Conservation (phyloP, 2,797 vertebrate species). For the Eleutherodactylus coqui region DNA sequence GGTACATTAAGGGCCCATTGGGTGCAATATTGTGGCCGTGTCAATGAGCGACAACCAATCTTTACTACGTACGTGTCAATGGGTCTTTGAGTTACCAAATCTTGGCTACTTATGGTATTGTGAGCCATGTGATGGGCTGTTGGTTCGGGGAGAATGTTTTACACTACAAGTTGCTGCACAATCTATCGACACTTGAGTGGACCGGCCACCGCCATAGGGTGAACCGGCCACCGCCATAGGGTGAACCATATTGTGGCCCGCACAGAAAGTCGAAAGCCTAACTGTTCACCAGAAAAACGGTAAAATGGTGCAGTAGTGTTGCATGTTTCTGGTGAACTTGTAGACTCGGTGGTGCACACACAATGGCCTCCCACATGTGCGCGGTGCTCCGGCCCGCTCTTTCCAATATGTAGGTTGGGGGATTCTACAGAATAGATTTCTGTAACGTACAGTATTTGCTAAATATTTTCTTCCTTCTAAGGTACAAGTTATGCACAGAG, state of each 20-base stretch:
- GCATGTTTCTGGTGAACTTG: background rate
- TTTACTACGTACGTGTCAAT: background rate
- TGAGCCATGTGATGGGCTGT: constrained; percentile 4
- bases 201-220: background rate
- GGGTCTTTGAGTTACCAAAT: background rate
- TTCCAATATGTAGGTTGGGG: background rate
- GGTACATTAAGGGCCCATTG: background rate
- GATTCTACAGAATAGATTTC: constrained; percentile 38
- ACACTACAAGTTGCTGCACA: background rate
- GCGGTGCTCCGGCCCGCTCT: background rate
- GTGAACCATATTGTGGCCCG: background rate
- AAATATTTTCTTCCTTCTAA: constrained; percentile 67
- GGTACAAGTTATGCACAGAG: constrained; percentile 75
- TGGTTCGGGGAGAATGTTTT: background rate
- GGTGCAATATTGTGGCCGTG: background rate
- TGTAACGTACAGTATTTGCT: constrained; percentile 65
- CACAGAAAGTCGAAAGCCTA: background rate
- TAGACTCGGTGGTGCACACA: background rate
- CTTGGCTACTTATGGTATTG: background rate
- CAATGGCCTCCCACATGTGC: background rate
- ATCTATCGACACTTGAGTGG: background rate
- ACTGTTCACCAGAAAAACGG: background rate
- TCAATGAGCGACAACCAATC: background rate
- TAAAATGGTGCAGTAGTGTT: background rate
- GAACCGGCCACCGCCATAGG: background rate